Evolutionary conservation across 37 sponge, comb jelly and placozoan species (phyloP).

Genomic region (Eunapius fragilis): DNA sequence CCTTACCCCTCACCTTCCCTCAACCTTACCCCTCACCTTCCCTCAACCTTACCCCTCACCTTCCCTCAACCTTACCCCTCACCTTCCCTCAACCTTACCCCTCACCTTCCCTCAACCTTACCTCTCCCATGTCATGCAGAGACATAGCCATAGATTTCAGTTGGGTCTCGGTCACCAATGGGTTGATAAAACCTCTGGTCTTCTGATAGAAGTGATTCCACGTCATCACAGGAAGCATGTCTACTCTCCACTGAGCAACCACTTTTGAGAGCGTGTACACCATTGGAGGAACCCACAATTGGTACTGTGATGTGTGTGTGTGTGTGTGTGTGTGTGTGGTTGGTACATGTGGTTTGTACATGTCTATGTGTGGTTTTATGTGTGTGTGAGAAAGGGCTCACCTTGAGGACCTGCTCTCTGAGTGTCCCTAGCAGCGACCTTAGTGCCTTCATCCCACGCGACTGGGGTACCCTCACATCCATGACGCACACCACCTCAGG

Average conservation of each 20-base stretch:
- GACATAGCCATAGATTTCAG: constrained; percentile 37
- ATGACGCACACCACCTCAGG: constrained; percentile 48
- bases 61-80: not conserved
- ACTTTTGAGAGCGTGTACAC: constrained; percentile 43
- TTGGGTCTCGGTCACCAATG: constrained; percentile 71
- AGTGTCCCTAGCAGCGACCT: constrained; percentile 40
- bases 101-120: constrained; percentile 36
- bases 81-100: constrained; percentile 39
- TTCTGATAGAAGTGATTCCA: constrained; percentile 64
- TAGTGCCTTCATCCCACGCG: constrained; percentile 50
- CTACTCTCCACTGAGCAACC: constrained; percentile 64
- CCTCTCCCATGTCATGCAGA: constrained; percentile 87
- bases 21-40: too few relatives aligned
- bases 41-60: not conserved
- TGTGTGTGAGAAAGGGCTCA: too few relatives aligned
- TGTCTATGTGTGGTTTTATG: not conserved
- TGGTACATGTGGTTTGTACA: too few relatives aligned
- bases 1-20: too few relatives aligned
- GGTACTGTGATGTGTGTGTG: not conserved
- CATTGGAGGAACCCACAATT: constrained; percentile 52
- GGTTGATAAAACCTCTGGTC: constrained; percentile 62
- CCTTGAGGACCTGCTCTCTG: constrained; percentile 41
- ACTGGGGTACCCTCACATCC: constrained; percentile 68
- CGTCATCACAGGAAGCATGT: constrained; percentile 73
- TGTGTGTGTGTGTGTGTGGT: not conserved